phyloP scores from a whole-genome alignment of 2,797 vertebrate genomes.

The Pseudocheirus occidentalis region DNA sequence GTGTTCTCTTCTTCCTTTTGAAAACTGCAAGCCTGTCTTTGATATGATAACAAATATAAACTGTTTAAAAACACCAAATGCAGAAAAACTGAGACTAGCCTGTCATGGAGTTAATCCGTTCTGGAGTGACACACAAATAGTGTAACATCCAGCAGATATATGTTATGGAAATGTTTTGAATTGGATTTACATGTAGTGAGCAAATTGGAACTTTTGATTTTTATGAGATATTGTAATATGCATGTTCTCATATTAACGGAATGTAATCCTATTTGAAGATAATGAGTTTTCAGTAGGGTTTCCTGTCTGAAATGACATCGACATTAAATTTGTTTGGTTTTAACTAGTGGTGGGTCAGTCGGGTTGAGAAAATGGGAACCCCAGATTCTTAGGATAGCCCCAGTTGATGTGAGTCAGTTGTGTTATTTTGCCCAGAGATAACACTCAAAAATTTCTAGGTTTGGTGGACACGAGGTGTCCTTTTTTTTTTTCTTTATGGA shows the following conservation, averaged over 20 bases:
- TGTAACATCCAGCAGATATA: slow-evolving; percentile 89
- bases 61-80: slow-evolving; percentile 98
- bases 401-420: slow-evolving; percentile 65
- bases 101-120: slow-evolving; percentile 91
- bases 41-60: slow-evolving; percentile 99
- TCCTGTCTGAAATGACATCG: slow-evolving; percentile 80
- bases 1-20: slow-evolving; percentile 92
- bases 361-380: slow-evolving; percentile 70
- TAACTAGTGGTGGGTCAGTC: slow-evolving; percentile 74
- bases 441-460: slow-evolving; percentile 67
- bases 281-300: slow-evolving; percentile 87
- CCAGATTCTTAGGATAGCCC: slow-evolving; percentile 61
- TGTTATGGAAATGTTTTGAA: slow-evolving; percentile 91
- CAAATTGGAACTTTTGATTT: slow-evolving; percentile 90
- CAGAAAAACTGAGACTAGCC: slow-evolving; percentile 87
- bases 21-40: slow-evolving; percentile 96
- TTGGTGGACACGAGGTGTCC: slow-evolving; percentile 60
- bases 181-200: slow-evolving; percentile 89
- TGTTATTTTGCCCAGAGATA: slow-evolving; percentile 57
- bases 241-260: slow-evolving; percentile 88
- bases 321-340: slow-evolving; percentile 80
- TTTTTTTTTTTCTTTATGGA: slow-evolving; percentile 45
- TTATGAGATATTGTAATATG: slow-evolving; percentile 88
- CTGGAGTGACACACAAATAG: slow-evolving; percentile 90
- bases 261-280: slow-evolving; percentile 89